Percentiles rank a stretch among this genome's conserved stretches.
These are phyloP conservation scores for Drosophila nigromelanica DNA, from an alignment of 1,140 invertebrate species.

Conservation along the genomic window DNA sequence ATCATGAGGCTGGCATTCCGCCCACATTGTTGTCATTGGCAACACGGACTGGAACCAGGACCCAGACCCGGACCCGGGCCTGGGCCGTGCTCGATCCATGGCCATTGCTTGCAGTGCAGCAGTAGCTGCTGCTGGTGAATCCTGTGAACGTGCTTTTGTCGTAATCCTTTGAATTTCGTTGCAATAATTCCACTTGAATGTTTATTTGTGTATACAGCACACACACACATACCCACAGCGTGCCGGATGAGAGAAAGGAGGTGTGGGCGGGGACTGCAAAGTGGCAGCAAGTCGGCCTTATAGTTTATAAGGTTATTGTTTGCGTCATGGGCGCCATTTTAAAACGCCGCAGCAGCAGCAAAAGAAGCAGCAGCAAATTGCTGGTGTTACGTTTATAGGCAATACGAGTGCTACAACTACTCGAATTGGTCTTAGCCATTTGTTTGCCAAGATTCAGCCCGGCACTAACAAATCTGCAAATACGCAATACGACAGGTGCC, in stretches of 20 bases:
- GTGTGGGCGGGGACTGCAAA: conserved; percentile 6
- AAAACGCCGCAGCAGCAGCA: conserved; percentile 53
- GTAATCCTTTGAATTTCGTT: conserved; percentile 84
- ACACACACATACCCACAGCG: conserved; percentile 36
- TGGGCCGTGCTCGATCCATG: conserved; percentile 59
- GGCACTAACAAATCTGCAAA: conserved; percentile 42
- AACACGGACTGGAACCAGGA: conserved; percentile 51
- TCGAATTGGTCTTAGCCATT: conserved; percentile 60
- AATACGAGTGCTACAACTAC: conserved; percentile 33
- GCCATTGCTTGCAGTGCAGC: conserved; percentile 68
- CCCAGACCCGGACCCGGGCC: conserved; percentile 19
- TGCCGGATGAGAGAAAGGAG: conserved; percentile 3
- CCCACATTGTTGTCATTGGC: conserved; percentile 79
- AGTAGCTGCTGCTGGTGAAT: conserved; percentile 58
- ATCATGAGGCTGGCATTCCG: conserved; percentile 50
- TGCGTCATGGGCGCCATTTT: conserved; percentile 76
- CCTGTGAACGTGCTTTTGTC: conserved; percentile 83
- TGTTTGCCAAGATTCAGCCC: conserved; percentile 33
- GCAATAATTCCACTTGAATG: conserved; percentile 84
- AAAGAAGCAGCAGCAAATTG: too few relatives aligned
- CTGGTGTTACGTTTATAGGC: conserved; percentile 47
- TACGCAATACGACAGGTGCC: conserved; percentile 45
- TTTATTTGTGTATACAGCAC: conserved; percentile 81
- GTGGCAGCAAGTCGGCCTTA: conserved; percentile 45
- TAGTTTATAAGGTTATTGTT: conserved; percentile 81